These are phyloP conservation scores for Opisthograptis luteolata DNA, from an alignment of 2,888 invertebrate genomes.

Conservation along the genomic window DNA sequence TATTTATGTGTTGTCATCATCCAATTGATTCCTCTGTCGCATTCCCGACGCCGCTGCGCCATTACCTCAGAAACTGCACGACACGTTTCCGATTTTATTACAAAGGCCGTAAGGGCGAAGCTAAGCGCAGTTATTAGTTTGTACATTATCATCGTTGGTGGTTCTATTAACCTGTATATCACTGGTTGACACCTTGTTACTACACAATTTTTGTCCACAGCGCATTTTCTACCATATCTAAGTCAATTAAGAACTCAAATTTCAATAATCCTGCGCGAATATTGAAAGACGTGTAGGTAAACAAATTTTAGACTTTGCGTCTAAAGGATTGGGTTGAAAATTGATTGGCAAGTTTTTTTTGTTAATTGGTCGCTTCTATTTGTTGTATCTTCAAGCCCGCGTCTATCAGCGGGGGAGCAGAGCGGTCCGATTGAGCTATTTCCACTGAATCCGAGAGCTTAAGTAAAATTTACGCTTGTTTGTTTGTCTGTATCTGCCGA, in stretches of 20 bases:
- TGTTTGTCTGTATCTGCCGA: slow-evolving; percentile 59
- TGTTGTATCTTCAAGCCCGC: slow-evolving; percentile 49
- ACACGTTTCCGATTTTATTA: slow-evolving; percentile 33
- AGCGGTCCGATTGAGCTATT: slow-evolving; percentile 69
- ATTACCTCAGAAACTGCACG: slow-evolving; percentile 20
- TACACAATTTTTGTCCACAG: slow-evolving; percentile 9
- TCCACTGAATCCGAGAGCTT: slow-evolving; percentile 59
- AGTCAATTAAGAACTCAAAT: background rate
- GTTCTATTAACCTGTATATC: slow-evolving; percentile 69
- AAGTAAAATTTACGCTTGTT: slow-evolving; percentile 48
- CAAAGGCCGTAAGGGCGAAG: slow-evolving; percentile 31
- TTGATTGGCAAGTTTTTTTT: background rate
- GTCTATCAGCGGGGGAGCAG: slow-evolving; percentile 58
- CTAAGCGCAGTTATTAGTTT: slow-evolving; percentile 24
- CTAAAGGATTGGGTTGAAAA: slow-evolving; percentile 11
- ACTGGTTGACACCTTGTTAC: slow-evolving; percentile 68
- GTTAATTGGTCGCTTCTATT: slow-evolving; percentile 22
- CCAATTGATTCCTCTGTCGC: slow-evolving; percentile 52
- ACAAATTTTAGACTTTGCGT: slow-evolving; percentile 5
- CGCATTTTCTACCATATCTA: slow-evolving; percentile 24
- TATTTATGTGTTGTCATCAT: slow-evolving; percentile 61
- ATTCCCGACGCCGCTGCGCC: slow-evolving; percentile 41
- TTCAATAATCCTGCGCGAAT: background rate
- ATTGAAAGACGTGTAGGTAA: background rate
- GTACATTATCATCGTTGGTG: slow-evolving; percentile 58